A percentile compares a stretch with the other conserved stretches of the same genome.
Evolutionary conservation across 2,888 invertebrate genomes (phyloP).

Genomic region (Aleiodes alternator): DNA sequence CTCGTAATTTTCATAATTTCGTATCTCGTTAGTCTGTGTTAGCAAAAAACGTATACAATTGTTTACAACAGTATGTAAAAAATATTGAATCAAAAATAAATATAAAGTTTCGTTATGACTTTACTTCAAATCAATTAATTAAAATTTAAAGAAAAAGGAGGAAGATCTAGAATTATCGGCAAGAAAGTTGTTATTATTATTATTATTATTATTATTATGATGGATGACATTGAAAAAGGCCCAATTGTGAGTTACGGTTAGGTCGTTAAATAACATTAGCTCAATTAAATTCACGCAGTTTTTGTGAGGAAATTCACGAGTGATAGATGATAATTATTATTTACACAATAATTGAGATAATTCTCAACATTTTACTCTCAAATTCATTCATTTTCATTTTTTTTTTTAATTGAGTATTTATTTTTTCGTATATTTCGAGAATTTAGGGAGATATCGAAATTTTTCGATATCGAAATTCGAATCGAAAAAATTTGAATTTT

Average conservation of each 20-base stretch:
- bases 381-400: slow-evolving; percentile 7
- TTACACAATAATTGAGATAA: slow-evolving; percentile 31
- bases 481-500: no score
- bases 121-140: neutral
- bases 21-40: neutral
- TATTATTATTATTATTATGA: neutral
- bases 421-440: no score
- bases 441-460: no score
- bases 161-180: slow-evolving; percentile 24
- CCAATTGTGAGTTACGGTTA: slow-evolving; percentile 58
- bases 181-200: slow-evolving; percentile 7
- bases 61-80: neutral
- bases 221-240: slow-evolving; percentile 54
- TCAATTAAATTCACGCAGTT: slow-evolving; percentile 33
- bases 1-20: slow-evolving; percentile 5
- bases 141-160: slow-evolving; percentile 1
- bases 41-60: slow-evolving; percentile 26
- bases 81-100: neutral
- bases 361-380: neutral
- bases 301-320: slow-evolving; percentile 30
- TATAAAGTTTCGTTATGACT: neutral
- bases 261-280: slow-evolving; percentile 36
- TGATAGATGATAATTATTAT: slow-evolving; percentile 40
- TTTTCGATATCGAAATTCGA: no score
- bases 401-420: neutral